Evolutionary conservation across 2,888 invertebrate species (phyloP).

Genomic region (Gortyna flavago): DNA sequence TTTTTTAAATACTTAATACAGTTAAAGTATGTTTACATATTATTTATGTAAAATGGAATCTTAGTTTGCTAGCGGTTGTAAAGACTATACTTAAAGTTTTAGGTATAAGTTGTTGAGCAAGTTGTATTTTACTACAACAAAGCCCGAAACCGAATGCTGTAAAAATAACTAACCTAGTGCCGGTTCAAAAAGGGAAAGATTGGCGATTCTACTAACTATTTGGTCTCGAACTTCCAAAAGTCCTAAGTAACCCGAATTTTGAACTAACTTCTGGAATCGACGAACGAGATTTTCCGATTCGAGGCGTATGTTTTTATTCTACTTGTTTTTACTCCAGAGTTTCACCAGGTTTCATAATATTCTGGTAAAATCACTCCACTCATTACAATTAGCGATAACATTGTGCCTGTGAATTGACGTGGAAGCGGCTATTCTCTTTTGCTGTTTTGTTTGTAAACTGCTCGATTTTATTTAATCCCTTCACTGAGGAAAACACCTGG

Average conservation of each 20-base stretch:
- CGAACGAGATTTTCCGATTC: background rate
- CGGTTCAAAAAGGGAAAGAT: constrained; percentile 8
- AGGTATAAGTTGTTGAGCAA: background rate
- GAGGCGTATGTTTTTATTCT: background rate
- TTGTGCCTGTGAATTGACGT: background rate
- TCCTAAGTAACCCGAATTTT: constrained; percentile 9
- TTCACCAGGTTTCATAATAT: background rate
- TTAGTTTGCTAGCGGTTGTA: background rate
- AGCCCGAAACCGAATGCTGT: too few relatives aligned
- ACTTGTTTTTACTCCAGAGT: background rate
- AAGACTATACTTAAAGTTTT: background rate
- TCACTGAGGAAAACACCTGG: background rate
- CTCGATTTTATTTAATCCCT: background rate
- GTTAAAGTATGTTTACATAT: background rate
- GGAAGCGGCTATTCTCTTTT: background rate
- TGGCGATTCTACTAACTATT: constrained; percentile 1
- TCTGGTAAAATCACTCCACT: background rate
- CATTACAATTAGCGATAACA: background rate
- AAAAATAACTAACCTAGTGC: background rate
- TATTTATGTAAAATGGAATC: background rate
- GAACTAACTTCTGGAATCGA: constrained; percentile 5
- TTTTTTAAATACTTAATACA: background rate
- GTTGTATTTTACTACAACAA: background rate
- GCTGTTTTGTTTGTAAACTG: background rate
- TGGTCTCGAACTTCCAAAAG: background rate